Evolutionary conservation across 2,797 vertebrate species (phyloP).

Genomic region (Sylvilagus floridanus): DNA sequence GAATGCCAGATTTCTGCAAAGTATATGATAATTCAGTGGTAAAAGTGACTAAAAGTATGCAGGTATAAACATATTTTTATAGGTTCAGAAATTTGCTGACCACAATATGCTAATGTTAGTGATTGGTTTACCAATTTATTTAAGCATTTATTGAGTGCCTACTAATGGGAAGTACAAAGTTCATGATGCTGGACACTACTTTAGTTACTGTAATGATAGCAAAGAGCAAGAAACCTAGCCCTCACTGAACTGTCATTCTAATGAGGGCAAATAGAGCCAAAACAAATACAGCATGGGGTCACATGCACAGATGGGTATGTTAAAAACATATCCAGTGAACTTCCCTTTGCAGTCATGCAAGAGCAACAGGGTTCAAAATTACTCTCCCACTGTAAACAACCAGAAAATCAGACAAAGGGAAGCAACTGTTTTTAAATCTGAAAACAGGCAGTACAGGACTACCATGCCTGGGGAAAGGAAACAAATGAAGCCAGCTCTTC

Average conservation of each 20-base stretch:
- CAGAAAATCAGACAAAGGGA: background rate
- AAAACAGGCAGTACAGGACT: background rate
- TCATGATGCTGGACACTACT: background rate
- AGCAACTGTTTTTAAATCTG: background rate
- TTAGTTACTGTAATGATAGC: background rate
- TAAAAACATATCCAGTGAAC: slow-evolving; percentile 32
- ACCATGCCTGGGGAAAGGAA: background rate
- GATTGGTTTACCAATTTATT: background rate
- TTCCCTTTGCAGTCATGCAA: background rate
- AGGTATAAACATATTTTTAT: background rate
- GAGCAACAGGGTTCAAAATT: background rate
- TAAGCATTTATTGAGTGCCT: background rate
- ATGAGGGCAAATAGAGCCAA: background rate
- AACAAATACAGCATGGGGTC: background rate
- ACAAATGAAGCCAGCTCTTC: background rate
- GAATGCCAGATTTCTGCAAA: background rate
- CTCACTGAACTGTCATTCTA: background rate
- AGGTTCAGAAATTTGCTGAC: background rate
- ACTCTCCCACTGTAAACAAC: background rate
- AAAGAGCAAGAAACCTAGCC: background rate
- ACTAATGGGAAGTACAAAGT: background rate
- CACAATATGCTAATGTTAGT: background rate
- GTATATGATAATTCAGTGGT: background rate
- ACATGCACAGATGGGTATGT: background rate
- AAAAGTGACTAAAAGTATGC: background rate